These are phyloP conservation scores for Gastrophryne carolinensis DNA, from an alignment of 2,797 vertebrate genomes.

Conservation along the genomic window DNA sequence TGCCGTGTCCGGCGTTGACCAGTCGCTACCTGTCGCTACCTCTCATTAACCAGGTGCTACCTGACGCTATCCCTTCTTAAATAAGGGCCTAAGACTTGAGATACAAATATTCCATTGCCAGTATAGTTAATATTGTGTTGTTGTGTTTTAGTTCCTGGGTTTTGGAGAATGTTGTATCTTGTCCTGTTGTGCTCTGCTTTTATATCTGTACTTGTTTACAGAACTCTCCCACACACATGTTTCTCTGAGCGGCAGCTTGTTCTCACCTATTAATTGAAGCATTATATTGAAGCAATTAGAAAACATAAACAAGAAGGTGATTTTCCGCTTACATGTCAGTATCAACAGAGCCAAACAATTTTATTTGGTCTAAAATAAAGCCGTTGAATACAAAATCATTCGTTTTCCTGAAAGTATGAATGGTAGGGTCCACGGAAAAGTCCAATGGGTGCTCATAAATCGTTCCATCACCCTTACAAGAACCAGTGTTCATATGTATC, in stretches of 20 bases:
- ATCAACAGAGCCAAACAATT: neutral
- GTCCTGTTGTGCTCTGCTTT: neutral
- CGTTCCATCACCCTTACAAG: too few species aligned
- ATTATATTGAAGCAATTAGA: neutral
- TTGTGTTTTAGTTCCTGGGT: neutral
- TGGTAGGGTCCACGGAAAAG: too few species aligned
- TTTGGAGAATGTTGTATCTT: neutral
- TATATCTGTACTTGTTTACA: neutral
- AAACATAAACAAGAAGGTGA: neutral
- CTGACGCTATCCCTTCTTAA: too few species aligned
- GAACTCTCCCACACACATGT: neutral
- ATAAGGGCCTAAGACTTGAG: too few species aligned
- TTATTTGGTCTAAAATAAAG: neutral
- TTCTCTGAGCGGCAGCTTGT: constrained; percentile 2
- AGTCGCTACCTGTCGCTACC: too few species aligned
- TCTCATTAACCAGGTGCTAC: too few species aligned
- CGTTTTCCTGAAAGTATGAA: too few species aligned
- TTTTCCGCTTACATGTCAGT: neutral
- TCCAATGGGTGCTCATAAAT: too few species aligned
- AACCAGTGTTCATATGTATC: too few species aligned
- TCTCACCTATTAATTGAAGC: neutral
- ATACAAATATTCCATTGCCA: too few species aligned
- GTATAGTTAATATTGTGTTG: neutral
- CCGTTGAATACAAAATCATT: too few species aligned
- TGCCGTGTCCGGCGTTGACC: too few species aligned